Conservation (phyloP, 2,797 vertebrate species). For the Characodon lateralis region DNA sequence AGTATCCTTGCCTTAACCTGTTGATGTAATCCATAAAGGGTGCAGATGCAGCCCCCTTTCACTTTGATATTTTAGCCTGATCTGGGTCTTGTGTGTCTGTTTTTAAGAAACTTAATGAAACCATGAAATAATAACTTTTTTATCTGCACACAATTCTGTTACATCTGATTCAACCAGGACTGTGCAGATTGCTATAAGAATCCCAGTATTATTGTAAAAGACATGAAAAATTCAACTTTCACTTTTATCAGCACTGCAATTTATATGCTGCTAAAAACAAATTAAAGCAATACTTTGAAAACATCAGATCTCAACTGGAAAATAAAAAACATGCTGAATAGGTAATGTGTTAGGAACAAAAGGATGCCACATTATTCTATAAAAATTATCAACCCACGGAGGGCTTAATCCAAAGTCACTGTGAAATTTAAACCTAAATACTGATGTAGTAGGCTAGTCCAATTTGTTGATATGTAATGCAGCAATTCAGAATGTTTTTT, state of each 20-base stretch:
- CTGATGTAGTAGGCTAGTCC: too few species aligned
- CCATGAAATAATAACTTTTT: not conserved
- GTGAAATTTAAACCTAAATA: too few species aligned
- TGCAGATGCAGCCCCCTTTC: not conserved
- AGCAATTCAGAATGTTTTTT: too few species aligned
- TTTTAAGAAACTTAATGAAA: not conserved
- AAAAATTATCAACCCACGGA: too few species aligned
- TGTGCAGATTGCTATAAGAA: not conserved
- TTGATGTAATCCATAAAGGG: not conserved
- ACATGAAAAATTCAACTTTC: not conserved
- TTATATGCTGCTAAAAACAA: not conserved
- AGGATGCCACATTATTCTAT: too few species aligned
- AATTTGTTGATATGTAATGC: too few species aligned
- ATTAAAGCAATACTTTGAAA: too few species aligned
- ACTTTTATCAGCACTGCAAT: not conserved
- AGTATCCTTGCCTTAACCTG: conserved; percentile 11
- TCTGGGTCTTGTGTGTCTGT: not conserved
- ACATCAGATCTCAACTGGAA: too few species aligned
- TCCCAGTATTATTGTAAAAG: not conserved
- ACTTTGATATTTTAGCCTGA: not conserved
- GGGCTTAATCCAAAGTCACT: too few species aligned
- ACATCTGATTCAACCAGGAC: not conserved
- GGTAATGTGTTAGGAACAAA: too few species aligned
- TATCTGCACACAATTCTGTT: not conserved
- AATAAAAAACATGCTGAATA: too few species aligned